These are phyloP conservation scores for Pipistrellus pygmaeus DNA, from an alignment of 2,797 vertebrate species.

Conservation along the genomic window DNA sequence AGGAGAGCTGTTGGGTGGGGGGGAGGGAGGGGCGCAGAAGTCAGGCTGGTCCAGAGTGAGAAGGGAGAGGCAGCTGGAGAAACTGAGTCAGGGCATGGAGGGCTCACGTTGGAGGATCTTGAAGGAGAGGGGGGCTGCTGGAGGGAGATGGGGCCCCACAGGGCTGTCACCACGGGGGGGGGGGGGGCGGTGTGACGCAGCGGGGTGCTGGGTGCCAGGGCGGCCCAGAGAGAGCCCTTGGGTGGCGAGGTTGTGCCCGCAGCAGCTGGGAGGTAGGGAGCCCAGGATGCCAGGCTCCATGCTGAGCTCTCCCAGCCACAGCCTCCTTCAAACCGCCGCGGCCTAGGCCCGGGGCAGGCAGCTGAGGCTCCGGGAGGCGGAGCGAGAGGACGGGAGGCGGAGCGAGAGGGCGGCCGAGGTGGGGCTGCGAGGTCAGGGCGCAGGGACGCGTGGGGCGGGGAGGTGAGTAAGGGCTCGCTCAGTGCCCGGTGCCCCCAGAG, in stretches of 20 bases:
- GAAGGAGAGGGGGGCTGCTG: neutral
- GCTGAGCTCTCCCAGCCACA: neutral
- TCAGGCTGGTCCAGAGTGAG: neutral
- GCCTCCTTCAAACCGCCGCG: no score
- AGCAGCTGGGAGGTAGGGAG: neutral
- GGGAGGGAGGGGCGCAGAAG: neutral
- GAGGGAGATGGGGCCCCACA: neutral
- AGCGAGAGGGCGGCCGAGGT: neutral
- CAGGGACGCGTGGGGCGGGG: accelerated
- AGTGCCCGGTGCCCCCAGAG: neutral
- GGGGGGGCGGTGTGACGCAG: neutral
- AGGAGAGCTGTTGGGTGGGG: neutral
- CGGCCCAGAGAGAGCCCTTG: neutral
- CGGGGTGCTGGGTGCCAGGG: neutral
- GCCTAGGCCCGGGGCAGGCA: neutral
- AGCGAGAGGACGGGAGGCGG: neutral
- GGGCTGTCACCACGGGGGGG: neutral
- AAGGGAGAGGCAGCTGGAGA: neutral
- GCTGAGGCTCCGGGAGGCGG: neutral
- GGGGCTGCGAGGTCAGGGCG: neutral
- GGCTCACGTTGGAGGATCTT: neutral
- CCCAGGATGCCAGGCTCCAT: neutral
- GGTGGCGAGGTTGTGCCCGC: accelerated
- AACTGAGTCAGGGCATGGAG: neutral
- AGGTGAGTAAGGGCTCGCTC: neutral